Conservation (phyloP, 2,113 vertebrate genomes). For the Grantiella picta region DNA sequence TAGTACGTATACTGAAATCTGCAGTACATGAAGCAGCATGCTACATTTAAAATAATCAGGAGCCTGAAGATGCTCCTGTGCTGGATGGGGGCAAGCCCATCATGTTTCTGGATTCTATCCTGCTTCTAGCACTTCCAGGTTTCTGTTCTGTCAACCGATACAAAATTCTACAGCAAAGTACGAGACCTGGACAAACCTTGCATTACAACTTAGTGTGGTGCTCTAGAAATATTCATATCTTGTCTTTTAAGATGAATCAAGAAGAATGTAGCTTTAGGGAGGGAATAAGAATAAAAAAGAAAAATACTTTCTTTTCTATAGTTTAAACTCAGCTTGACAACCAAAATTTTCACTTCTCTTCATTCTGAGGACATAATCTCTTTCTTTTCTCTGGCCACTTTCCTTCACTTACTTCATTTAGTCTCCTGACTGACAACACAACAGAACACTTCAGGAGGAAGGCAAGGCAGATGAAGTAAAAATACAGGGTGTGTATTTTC, state of each 20-base stretch:
- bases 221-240: not conserved
- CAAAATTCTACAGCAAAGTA: not conserved
- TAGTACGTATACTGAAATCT: not conserved
- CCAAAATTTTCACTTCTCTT: not conserved
- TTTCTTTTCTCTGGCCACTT: not conserved
- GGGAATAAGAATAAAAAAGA: not conserved
- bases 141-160: not conserved
- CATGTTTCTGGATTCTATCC: not conserved
- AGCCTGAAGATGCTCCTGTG: fast-evolving
- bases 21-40: not conserved
- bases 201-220: not conserved
- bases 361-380: not conserved
- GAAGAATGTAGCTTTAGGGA: not conserved
- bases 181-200: not conserved
- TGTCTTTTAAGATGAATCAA: not conserved
- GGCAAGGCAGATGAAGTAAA: not conserved
- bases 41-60: not conserved
- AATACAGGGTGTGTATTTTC: not conserved
- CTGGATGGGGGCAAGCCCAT: not conserved
- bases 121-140: not conserved
- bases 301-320: not conserved
- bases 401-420: not conserved
- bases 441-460: not conserved
- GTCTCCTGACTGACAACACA: not conserved
- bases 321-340: not conserved